These are phyloP conservation scores for Gnathonemus longibarbis DNA, from an alignment of 2,113 vertebrate genomes.

Conservation along the genomic window DNA sequence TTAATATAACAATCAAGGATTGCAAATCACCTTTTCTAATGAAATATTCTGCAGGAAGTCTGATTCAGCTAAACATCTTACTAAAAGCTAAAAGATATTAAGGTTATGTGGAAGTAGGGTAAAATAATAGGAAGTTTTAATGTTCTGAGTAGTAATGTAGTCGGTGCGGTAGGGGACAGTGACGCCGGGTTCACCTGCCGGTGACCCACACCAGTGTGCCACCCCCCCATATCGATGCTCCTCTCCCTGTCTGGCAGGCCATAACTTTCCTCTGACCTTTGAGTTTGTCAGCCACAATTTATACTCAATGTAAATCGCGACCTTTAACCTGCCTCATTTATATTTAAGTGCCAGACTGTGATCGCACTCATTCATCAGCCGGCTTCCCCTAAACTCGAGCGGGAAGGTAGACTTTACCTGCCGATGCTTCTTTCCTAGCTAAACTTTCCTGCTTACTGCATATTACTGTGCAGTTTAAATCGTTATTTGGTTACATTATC, in stretches of 20 bases:
- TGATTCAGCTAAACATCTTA: neutral
- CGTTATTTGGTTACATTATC: neutral
- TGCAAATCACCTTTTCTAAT: neutral
- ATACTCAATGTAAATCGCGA: slow-evolving; percentile 69
- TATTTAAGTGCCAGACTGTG: slow-evolving; percentile 42
- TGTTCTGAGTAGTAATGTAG: slow-evolving; percentile 12
- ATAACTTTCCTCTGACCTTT: slow-evolving; percentile 55
- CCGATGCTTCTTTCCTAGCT: neutral
- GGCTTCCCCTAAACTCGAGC: neutral
- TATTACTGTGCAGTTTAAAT: neutral
- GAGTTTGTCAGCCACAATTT: slow-evolving; percentile 67
- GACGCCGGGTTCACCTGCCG: neutral
- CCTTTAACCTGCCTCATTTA: slow-evolving; percentile 68
- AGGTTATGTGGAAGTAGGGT: neutral
- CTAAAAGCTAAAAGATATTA: neutral
- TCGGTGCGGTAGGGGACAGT: neutral
- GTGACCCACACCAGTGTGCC: neutral
- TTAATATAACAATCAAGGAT: neutral
- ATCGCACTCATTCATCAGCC: slow-evolving; percentile 19
- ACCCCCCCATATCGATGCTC: slow-evolving; percentile 1
- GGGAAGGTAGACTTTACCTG: neutral
- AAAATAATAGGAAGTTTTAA: neutral
- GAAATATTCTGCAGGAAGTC: neutral
- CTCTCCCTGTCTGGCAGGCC: slow-evolving; percentile 12
- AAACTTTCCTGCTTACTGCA: neutral